Evolutionary conservation across 1,140 invertebrate species (phyloP).

Genomic region (Drosophila neocordata): DNA sequence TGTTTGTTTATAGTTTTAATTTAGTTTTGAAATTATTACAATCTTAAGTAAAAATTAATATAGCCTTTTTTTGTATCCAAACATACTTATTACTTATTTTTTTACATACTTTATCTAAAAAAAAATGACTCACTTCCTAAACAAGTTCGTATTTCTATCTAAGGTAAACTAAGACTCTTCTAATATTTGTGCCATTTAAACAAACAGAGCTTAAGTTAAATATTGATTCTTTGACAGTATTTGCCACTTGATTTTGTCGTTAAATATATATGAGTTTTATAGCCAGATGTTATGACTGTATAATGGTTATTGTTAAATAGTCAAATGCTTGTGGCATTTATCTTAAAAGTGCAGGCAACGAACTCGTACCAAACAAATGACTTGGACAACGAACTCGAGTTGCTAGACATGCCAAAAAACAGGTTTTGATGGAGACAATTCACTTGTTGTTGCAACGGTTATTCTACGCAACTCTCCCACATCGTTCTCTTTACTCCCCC

Average conservation of each 20-base stretch:
- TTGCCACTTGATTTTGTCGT: neutral
- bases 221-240: neutral
- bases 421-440: constrained; percentile 51
- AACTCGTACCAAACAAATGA: constrained; percentile 74
- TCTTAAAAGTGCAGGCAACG: constrained; percentile 53
- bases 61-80: no score
- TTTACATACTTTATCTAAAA: no score
- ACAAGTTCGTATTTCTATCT: no score
- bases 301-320: constrained; percentile 15
- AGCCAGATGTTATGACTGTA: neutral
- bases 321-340: constrained; percentile 46
- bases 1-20: no score
- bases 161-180: no score
- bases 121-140: no score
- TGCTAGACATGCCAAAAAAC: constrained; percentile 60
- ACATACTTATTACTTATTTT: no score
- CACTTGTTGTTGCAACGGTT: constrained; percentile 59
- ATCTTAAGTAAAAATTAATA: no score
- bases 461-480: constrained; percentile 37
- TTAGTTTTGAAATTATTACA: no score
- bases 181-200: no score
- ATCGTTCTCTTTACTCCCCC: neutral
- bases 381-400: constrained; percentile 74
- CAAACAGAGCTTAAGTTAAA: neutral
- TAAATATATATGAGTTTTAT: neutral